phyloP scores from a whole-genome alignment of 1,140 invertebrate species.

The Dendroctonus ponderosae region DNA sequence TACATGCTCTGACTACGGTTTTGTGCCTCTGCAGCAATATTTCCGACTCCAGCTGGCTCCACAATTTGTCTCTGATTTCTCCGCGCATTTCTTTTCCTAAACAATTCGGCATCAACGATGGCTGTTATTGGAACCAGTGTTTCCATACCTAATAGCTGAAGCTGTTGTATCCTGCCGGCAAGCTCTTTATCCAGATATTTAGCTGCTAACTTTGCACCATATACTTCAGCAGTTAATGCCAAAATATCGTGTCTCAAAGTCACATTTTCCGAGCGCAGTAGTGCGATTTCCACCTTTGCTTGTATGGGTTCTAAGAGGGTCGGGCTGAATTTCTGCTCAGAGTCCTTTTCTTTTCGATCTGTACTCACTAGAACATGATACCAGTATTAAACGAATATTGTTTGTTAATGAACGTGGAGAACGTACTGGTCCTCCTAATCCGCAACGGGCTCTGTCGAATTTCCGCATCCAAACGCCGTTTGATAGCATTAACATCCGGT shows the following conservation, averaged over 20 bases:
- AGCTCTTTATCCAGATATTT: constrained; percentile 86
- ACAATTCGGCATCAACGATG: constrained; percentile 1
- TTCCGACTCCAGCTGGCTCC: constrained; percentile 83
- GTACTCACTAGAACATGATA: constrained; percentile 13
- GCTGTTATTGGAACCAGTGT: too few relatives aligned
- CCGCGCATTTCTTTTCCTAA: constrained; percentile 68
- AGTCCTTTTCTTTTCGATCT: constrained; percentile 22
- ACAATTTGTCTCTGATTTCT: constrained; percentile 74
- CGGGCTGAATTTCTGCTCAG: constrained; percentile 44
- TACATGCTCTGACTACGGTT: constrained; percentile 67
- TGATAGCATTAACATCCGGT: constrained; percentile 49
- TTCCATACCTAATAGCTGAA: constrained; percentile 69
- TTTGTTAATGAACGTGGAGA: constrained; percentile 1
- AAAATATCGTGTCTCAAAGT: constrained; percentile 68
- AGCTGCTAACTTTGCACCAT: constrained; percentile 77
- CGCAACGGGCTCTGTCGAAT: constrained; percentile 50
- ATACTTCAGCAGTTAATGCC: constrained; percentile 76
- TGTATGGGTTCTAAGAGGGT: constrained; percentile 51
- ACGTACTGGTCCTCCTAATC: constrained; percentile 28
- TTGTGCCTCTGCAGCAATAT: constrained; percentile 83
- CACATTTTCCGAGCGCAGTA: constrained; percentile 69
- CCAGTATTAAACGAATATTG: background rate
- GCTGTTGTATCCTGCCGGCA: constrained; percentile 82
- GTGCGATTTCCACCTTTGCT: constrained; percentile 63
- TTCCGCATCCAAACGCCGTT: constrained; percentile 50